Conservation (phyloP, 1,140 invertebrate genomes). For the Panagrolaimus sp. region DNA sequence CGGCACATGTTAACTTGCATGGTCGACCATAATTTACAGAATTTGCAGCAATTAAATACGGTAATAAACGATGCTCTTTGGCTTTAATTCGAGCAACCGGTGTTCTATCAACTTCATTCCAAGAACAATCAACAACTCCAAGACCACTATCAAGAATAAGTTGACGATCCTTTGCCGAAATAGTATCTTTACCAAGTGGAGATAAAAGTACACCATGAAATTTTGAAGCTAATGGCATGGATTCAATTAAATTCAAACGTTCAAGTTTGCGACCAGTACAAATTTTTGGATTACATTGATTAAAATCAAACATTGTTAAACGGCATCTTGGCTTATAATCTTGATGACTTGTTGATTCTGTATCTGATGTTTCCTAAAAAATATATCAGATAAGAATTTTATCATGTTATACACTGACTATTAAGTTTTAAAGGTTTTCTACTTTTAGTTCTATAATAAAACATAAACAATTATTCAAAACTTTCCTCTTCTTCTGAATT, state of each 20-base stretch:
- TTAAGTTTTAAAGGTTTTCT: too few relatives aligned
- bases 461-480: too few relatives aligned
- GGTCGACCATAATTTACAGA: conserved; percentile 96
- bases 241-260: conserved; percentile 38
- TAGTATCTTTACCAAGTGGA: conserved; percentile 45
- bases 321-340: conserved; percentile 23
- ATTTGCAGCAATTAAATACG: conserved; percentile 93
- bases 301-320: conserved; percentile 57
- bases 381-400: too few relatives aligned
- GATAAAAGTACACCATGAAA: conserved; percentile 48
- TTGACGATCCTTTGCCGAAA: conserved; percentile 44
- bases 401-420: too few relatives aligned
- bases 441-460: too few relatives aligned
- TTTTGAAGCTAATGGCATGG: conserved; percentile 38
- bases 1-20: conserved; percentile 91
- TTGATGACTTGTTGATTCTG: too few relatives aligned
- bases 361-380: too few relatives aligned
- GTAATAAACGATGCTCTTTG: conserved; percentile 78
- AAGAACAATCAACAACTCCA: conserved; percentile 96
- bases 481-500: too few relatives aligned
- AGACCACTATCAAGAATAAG: conserved; percentile 66
- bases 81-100: conserved; percentile 77
- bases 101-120: conserved; percentile 87
- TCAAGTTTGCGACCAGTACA: conserved; percentile 54
- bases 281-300: conserved; percentile 57